phyloP scores from a whole-genome alignment of 1,140 invertebrate species.

The Hyles euphorbiae region DNA sequence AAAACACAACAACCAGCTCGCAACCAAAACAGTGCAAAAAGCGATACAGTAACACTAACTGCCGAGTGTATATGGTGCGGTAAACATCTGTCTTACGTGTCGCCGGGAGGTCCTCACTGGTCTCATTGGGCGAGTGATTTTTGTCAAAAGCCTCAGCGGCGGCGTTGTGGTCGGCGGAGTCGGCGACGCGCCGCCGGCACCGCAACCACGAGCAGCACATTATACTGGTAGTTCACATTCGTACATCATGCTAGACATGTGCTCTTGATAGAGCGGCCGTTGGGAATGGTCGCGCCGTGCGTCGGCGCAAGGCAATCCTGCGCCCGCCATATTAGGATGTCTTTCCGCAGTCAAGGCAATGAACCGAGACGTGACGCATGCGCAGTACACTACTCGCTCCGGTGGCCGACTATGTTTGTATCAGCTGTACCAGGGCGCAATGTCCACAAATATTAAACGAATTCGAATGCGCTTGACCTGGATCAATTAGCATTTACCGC shows the following conservation, averaged over 20 bases:
- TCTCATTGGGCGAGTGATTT: slow-evolving; percentile 26
- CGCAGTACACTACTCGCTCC: not conserved
- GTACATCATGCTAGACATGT: slow-evolving; percentile 30
- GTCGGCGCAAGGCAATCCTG: slow-evolving; percentile 68
- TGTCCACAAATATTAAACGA: too few relatives aligned
- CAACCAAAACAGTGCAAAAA: slow-evolving; percentile 24
- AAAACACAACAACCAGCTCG: slow-evolving; percentile 17
- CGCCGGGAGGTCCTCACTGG: slow-evolving; percentile 33
- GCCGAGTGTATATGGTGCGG: slow-evolving; percentile 30
- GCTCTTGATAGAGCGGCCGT: slow-evolving; percentile 43
- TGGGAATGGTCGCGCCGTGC: slow-evolving; percentile 46
- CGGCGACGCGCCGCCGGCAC: slow-evolving; percentile 56
- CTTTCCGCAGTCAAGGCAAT: slow-evolving; percentile 68
- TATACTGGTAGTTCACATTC: slow-evolving; percentile 11
- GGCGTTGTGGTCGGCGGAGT: slow-evolving; percentile 38
- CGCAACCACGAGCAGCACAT: slow-evolving; percentile 69
- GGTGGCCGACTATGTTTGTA: too few relatives aligned
- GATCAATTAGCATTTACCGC: too few relatives aligned
- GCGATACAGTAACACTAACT: slow-evolving; percentile 19
- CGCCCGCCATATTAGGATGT: slow-evolving; percentile 67
- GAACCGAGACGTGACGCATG: slow-evolving; percentile 63
- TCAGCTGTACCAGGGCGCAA: too few relatives aligned
- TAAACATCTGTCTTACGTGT: slow-evolving; percentile 55
- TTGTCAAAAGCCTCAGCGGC: slow-evolving; percentile 48
- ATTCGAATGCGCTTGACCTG: too few relatives aligned